Evolutionary conservation across 1,140 invertebrate genomes (phyloP), one percentile per base, ranked within the genome.

Genomic region (Laupala kohalensis): DNA sequence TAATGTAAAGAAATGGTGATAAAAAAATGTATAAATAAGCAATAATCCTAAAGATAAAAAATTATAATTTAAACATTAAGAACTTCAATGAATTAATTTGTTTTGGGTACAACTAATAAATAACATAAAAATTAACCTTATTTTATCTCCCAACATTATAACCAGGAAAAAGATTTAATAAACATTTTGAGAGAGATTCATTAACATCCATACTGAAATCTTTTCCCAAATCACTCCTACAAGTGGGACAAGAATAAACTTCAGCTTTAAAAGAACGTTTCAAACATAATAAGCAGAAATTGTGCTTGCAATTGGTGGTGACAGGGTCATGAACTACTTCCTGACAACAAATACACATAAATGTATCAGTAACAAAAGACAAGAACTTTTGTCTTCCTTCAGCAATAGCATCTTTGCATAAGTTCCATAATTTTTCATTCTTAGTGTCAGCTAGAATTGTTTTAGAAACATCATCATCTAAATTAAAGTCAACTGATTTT

Each of bases 321-420:
- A 94, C 81, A 0, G 92, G 92, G 73, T 87, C 83, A 69, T 81
- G 87, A 0, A 90, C 86, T 5, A 94, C 74, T 67, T 92, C 90
- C 78, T 92, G 89, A 77, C 93, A 95, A 75, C 91, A 93, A 62
- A 91, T 88, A 77, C 93, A 95, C 2, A 84, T 83, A 78, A 94
- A 94, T 27, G 82, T 75, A 77, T 89, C 86, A 74, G 87, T 84
- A 3, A 92, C 84, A 75, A 86, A 85, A 26, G 84, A 83, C 19
- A 90, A 79, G 76, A 91, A 91, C 74, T 84, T 82, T 86, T 88
- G 76, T 83, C 88, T 78, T 73, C 87, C 79, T 77, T 83, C 70
- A 68, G 78, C 69, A 75, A 83, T 69, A 75, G 77, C 25, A 74
- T 77, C 68, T 78, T 77, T 74, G 75, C 89, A 87, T 76, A 86